Conservation (phyloP, 2,888 invertebrate species). For the Euphydryas editha region DNA sequence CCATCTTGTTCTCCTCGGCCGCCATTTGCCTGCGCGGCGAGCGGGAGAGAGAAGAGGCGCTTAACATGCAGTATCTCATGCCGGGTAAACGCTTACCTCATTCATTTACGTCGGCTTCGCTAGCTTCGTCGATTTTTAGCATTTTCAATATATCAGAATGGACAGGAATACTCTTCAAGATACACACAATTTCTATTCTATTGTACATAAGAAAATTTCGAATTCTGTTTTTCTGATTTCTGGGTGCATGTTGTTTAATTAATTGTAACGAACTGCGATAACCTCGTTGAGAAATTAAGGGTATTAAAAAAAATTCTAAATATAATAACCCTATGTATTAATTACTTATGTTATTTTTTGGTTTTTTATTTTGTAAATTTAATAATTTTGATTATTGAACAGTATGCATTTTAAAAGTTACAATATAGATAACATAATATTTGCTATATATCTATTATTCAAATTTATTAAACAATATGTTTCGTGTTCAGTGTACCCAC, state of each 20-base stretch:
- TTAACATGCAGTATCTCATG: slow-evolving; percentile 99
- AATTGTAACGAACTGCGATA: slow-evolving; percentile 3
- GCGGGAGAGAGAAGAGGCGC: slow-evolving; percentile 96
- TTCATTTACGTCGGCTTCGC: slow-evolving; percentile 14
- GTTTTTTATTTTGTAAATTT: neutral
- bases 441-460: neutral
- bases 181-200: slow-evolving; percentile 19
- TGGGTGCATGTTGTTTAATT: slow-evolving; percentile 37
- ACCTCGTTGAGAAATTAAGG: neutral
- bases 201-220: slow-evolving; percentile 36
- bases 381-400: neutral
- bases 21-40: slow-evolving; percentile 97
- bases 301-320: neutral
- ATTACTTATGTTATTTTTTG: no score
- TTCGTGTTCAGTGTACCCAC: slow-evolving; percentile 90
- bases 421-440: neutral
- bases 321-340: no score
- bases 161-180: slow-evolving; percentile 5
- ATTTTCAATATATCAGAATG: neutral
- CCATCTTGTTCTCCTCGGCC: slow-evolving; percentile 96
- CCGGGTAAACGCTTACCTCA: slow-evolving; percentile 86
- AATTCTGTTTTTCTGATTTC: slow-evolving; percentile 21
- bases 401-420: neutral
- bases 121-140: neutral
- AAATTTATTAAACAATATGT: neutral